Conservation (phyloP, 2,797 vertebrate species). For the Myripristis jacobus region DNA sequence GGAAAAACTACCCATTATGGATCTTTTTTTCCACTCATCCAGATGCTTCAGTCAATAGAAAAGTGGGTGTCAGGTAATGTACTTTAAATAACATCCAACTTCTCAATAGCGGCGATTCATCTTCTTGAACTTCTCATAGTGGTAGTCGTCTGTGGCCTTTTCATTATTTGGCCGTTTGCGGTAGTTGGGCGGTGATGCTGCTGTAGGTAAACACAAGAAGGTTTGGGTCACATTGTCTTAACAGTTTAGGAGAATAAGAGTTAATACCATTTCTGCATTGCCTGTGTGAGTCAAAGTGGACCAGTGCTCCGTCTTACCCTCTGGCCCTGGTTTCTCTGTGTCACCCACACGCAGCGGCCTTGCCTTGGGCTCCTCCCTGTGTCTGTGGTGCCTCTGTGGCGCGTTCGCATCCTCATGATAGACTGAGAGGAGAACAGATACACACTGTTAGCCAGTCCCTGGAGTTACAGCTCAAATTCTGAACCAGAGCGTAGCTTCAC, state of each 20-base stretch:
- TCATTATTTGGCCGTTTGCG: constrained; percentile 97
- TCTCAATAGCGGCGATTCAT: constrained; percentile 95
- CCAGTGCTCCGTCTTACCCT: constrained; percentile 81
- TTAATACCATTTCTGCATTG: background rate
- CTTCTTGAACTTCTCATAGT: constrained; percentile 99
- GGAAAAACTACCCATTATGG: constrained; percentile 1
- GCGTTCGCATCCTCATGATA: constrained; percentile 91
- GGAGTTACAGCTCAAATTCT: background rate
- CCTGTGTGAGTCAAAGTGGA: background rate
- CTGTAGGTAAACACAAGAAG: constrained; percentile 5
- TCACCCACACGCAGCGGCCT: constrained; percentile 94
- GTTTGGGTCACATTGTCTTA: background rate
- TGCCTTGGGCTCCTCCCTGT: constrained; percentile 94
- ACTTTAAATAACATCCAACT: background rate
- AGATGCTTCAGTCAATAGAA: background rate
- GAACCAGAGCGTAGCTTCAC: background rate
- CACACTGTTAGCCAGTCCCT: too few relatives aligned
- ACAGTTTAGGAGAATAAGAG: too few relatives aligned
- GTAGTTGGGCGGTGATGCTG: constrained; percentile 87
- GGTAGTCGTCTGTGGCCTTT: constrained; percentile 98
- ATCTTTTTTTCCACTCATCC: background rate
- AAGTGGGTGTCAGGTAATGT: background rate
- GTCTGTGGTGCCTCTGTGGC: constrained; percentile 92
- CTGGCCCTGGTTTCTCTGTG: constrained; percentile 94
- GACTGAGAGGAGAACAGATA: too few relatives aligned